These are phyloP conservation scores for Pollachius pollachius DNA, from an alignment of 2,113 vertebrate species.

Conservation along the genomic window DNA sequence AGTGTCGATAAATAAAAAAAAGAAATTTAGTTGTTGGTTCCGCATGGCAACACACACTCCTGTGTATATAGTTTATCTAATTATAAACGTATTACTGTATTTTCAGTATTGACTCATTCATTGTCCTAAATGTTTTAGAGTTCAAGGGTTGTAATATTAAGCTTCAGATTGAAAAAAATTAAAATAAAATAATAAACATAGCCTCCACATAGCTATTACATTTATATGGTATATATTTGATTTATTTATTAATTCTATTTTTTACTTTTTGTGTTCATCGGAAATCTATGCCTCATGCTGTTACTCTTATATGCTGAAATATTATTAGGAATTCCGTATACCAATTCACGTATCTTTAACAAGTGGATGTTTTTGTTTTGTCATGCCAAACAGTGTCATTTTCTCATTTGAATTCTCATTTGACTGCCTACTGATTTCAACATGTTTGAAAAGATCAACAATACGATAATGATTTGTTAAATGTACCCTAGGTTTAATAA, in stretches of 20 bases:
- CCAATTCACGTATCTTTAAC: constrained; percentile 72
- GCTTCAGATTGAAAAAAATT: constrained; percentile 72
- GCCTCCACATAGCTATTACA: constrained; percentile 77
- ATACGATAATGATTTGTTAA: constrained; percentile 55
- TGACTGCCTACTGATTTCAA: constrained; percentile 68
- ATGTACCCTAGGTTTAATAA: constrained; percentile 72
- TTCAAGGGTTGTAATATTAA: constrained; percentile 75
- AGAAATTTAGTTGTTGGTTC: constrained; percentile 74
- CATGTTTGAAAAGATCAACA: constrained; percentile 54
- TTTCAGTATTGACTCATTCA: constrained; percentile 78
- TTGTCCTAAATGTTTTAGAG: constrained; percentile 77
- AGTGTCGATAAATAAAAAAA: constrained; percentile 74
- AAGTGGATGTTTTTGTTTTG: constrained; percentile 61
- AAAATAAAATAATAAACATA: constrained; percentile 74
- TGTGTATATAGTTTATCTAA: constrained; percentile 79
- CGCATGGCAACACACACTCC: constrained; percentile 77
- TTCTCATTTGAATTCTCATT: constrained; percentile 60
- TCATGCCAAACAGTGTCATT: constrained; percentile 55
- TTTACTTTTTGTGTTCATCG: constrained; percentile 76
- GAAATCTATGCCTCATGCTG: constrained; percentile 71
- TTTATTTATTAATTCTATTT: constrained; percentile 84
- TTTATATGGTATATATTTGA: constrained; percentile 84
- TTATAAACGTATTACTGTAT: constrained; percentile 79
- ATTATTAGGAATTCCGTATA: constrained; percentile 72
- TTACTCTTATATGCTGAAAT: constrained; percentile 75